Conservation (phyloP, 2,113 vertebrate species). For the Brachionichthys hirsutus region DNA sequence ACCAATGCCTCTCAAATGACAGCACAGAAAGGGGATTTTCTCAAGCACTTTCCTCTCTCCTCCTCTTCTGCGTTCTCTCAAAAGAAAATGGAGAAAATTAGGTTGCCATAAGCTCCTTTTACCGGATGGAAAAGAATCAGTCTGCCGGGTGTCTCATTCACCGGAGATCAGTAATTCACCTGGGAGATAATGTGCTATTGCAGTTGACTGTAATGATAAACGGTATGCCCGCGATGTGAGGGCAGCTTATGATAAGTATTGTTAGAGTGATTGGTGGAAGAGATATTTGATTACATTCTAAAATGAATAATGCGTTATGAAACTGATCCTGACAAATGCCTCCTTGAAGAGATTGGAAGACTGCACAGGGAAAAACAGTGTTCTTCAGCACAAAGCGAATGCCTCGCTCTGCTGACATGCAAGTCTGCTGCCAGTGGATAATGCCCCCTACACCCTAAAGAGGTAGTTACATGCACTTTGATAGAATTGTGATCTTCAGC, state of each 20-base stretch:
- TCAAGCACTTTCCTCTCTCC: slow-evolving; percentile 31
- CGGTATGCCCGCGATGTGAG: neutral
- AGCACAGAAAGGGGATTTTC: slow-evolving; percentile 69
- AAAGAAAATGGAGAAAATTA: slow-evolving; percentile 17
- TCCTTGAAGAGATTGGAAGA: slow-evolving; percentile 64
- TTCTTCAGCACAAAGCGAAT: slow-evolving; percentile 42
- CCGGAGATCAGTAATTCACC: slow-evolving; percentile 75
- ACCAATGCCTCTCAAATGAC: slow-evolving; percentile 67
- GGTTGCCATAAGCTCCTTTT: slow-evolving; percentile 60
- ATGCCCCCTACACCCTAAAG: neutral
- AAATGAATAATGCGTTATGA: slow-evolving; percentile 71
- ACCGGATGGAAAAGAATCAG: slow-evolving; percentile 44
- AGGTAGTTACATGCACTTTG: slow-evolving; percentile 1
- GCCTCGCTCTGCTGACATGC: slow-evolving; percentile 34
- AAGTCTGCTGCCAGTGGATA: slow-evolving; percentile 3
- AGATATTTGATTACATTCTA: slow-evolving; percentile 70
- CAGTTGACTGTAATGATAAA: slow-evolving; percentile 59
- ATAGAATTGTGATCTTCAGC: slow-evolving; percentile 4
- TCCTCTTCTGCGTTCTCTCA: neutral
- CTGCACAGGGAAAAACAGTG: slow-evolving; percentile 45
- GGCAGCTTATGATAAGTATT: no score
- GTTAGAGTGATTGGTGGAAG: slow-evolving; percentile 33
- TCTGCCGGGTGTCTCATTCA: slow-evolving; percentile 62
- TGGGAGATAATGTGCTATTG: slow-evolving; percentile 67
- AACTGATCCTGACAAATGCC: slow-evolving; percentile 73